Conservation (phyloP, 2,888 invertebrate species). For the Cremastinae sp. region DNA sequence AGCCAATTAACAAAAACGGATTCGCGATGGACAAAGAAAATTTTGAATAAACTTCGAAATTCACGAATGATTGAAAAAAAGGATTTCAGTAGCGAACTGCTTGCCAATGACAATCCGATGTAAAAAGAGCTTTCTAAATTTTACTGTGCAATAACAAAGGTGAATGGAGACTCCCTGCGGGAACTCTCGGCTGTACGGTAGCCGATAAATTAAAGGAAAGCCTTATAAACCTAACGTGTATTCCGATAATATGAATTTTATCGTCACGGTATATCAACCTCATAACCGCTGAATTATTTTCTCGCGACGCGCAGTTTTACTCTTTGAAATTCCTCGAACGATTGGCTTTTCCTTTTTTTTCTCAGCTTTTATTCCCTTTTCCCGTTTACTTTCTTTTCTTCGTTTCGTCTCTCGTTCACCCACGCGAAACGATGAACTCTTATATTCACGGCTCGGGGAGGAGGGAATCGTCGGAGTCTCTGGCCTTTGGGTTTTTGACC, state of each 20-base stretch:
- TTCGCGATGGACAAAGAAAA: too few species aligned
- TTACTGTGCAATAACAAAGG: not conserved
- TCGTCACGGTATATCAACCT: constrained; percentile 56
- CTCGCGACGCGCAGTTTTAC: constrained; percentile 32
- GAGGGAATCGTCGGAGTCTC: constrained; percentile 24
- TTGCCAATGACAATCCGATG: not conserved
- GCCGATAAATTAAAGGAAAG: constrained; percentile 44
- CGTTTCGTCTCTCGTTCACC: constrained; percentile 38
- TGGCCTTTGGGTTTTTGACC: constrained; percentile 42
- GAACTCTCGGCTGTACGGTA: constrained; percentile 13
- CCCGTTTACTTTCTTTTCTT: constrained; percentile 2
- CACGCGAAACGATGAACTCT: constrained; percentile 61
- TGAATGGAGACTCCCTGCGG: not conserved
- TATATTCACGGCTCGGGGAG: constrained; percentile 37
- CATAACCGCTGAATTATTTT: constrained; percentile 52
- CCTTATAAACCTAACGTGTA: constrained; percentile 27
- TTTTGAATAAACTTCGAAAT: too few species aligned
- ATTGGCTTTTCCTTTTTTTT: constrained; percentile 22
- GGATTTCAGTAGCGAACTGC: not conserved
- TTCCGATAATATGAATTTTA: constrained; percentile 53
- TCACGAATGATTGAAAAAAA: too few species aligned
- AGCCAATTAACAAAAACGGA: too few species aligned
- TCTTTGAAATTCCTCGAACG: constrained; percentile 49
- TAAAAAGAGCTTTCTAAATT: not conserved
- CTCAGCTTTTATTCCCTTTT: not conserved